These are phyloP conservation scores for Sisyra nigra DNA, from an alignment of 2,888 invertebrate genomes.

Conservation along the genomic window DNA sequence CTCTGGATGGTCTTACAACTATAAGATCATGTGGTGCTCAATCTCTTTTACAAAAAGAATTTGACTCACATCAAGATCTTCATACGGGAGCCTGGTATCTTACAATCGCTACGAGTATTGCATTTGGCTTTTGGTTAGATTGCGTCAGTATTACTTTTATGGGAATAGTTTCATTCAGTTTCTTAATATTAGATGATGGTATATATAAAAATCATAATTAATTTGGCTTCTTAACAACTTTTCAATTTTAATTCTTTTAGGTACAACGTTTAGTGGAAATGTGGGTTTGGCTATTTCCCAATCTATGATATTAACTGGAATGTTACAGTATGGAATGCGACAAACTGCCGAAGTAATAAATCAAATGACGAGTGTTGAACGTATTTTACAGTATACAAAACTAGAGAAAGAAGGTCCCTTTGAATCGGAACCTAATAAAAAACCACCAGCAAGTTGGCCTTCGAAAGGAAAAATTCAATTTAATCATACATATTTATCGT, in stretches of 20 bases:
- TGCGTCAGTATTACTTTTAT: slow-evolving; percentile 45
- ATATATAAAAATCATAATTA: slow-evolving; percentile 12
- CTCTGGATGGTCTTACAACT: slow-evolving; percentile 70
- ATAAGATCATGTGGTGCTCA: slow-evolving; percentile 67
- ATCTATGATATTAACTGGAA: slow-evolving; percentile 55
- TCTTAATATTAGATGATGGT: slow-evolving; percentile 40
- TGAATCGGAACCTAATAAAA: slow-evolving; percentile 32
- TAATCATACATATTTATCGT: slow-evolving; percentile 43
- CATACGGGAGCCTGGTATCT: slow-evolving; percentile 47
- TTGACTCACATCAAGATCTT: slow-evolving; percentile 54
- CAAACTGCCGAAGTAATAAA: slow-evolving; percentile 62
- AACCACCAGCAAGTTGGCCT: slow-evolving; percentile 45
- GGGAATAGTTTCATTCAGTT: slow-evolving; percentile 42
- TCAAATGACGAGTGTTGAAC: slow-evolving; percentile 70
- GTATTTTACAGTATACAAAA: slow-evolving; percentile 61
- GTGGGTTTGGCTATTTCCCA: slow-evolving; percentile 60
- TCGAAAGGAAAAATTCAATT: slow-evolving; percentile 40
- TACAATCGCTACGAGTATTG: slow-evolving; percentile 38
- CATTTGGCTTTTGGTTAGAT: slow-evolving; percentile 49
- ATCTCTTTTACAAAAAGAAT: slow-evolving; percentile 54
- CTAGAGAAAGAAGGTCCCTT: slow-evolving; percentile 53
- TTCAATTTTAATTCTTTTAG: slow-evolving; percentile 20
- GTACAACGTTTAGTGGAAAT: slow-evolving; percentile 41
- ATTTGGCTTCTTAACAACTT: too few species aligned
- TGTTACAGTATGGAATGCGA: slow-evolving; percentile 67